These are phyloP conservation scores for Gonocerus acuteangulatus DNA, from an alignment of 2,888 invertebrate genomes.

Conservation along the genomic window DNA sequence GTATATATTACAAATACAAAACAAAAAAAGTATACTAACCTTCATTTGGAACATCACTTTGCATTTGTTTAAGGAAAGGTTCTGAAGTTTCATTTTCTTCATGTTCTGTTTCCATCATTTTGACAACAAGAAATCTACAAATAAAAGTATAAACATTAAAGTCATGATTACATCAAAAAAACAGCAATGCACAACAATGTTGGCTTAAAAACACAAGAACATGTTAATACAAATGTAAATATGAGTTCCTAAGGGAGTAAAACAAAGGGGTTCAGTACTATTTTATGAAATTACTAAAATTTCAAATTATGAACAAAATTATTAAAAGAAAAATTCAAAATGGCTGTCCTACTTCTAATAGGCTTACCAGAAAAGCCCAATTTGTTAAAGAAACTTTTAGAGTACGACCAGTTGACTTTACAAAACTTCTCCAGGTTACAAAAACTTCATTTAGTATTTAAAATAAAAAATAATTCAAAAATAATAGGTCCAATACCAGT, in stretches of 20 bases:
- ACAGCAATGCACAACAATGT: too few relatives aligned
- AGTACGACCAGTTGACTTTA: background rate
- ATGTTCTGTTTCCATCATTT: constrained; percentile 22
- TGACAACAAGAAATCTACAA: background rate
- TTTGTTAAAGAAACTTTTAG: constrained; percentile 10
- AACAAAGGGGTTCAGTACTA: background rate
- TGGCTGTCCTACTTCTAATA: constrained; percentile 34
- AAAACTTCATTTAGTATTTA: too few relatives aligned
- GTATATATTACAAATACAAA: background rate
- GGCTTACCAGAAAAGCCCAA: constrained; percentile 32
- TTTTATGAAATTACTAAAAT: constrained; percentile 5
- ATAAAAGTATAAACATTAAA: background rate
- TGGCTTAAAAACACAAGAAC: too few relatives aligned
- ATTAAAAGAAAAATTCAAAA: constrained; percentile 32
- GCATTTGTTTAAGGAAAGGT: constrained; percentile 9
- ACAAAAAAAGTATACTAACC: background rate
- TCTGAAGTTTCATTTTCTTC: constrained; percentile 21
- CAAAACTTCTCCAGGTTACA: background rate
- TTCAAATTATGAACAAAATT: constrained; percentile 25
- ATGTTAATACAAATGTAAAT: background rate
- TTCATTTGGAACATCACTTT: constrained; percentile 10
- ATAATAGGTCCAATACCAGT: background rate
- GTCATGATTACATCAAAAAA: too few relatives aligned
- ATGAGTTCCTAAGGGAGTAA: background rate
- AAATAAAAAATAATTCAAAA: background rate